Evolutionary conservation across 2,113 vertebrate species (phyloP), one percentile per base, ranked within the genome.

Genomic region (Beaufortia kweichowensis): DNA sequence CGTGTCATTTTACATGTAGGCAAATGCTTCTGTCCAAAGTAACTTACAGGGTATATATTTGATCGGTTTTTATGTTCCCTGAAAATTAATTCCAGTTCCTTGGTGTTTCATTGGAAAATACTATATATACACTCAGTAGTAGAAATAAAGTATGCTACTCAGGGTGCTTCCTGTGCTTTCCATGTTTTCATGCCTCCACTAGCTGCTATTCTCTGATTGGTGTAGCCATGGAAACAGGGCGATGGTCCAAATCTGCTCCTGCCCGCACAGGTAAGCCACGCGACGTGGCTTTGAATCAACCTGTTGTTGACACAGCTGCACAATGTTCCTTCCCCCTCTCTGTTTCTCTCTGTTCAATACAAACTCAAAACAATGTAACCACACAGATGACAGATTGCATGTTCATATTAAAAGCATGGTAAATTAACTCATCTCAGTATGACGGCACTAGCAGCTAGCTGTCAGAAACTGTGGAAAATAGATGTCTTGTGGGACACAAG

Each of bases 241-340:
- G 9, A 68, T 19, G 67, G 50, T 67, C 33, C 68, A 64, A 61
- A 43, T 14, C 8, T 19, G 74, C 33, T 39, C 63, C 15, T 69
- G 77, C 6, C 77, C 50, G 57, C 50, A 72, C 77, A 79, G 77
- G 81, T 82, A 80, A 55, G 75, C 14, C 46, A 63, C 33, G 19
- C 24, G 24, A 35, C 19, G 53, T 14, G 28, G 43, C 21, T 75
- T 48, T 41, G 12, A 84, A 71, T 59, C 57, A 59, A 67, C 80
- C 72, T 66, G 80, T 53, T 78, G 77, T 72, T 79, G 41, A 79
- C 76, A 77, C 75, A 77, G 64, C 75, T 77, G 65, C 23, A 48
- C 35, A n/a, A n/a, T n/a, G 35, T 21, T 78, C 65, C 59, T 79
- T 81, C 77, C 72, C 59, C 81, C 75, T 19, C 64, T n/a, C 74